Percentiles rank a stretch among this genome's conserved stretches.
These are phyloP conservation scores for Collichthys lucidus DNA, from an alignment of 2,113 vertebrate species.

Conservation along the genomic window DNA sequence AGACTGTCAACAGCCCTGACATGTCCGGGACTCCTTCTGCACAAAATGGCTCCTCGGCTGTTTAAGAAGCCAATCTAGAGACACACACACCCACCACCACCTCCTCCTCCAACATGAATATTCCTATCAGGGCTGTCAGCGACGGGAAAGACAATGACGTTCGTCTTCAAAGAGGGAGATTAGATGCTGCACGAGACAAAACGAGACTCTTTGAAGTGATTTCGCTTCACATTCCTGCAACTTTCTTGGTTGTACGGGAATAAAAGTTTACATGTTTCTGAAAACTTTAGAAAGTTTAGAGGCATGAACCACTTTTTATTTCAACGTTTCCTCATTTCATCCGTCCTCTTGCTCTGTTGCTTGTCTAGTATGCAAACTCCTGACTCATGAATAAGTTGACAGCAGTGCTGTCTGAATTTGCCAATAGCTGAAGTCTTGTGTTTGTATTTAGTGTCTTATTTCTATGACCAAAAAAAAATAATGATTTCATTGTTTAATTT, in stretches of 20 bases:
- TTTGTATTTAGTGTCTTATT: too few species aligned
- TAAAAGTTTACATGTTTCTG: not conserved
- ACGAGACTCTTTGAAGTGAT: conserved; percentile 60
- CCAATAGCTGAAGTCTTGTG: too few species aligned
- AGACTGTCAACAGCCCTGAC: conserved; percentile 89
- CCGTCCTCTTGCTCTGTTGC: not conserved
- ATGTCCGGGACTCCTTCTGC: conserved; percentile 89
- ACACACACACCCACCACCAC: conserved; percentile 27
- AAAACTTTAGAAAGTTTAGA: conserved; percentile 16
- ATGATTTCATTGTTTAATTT: too few species aligned
- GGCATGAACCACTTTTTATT: not conserved
- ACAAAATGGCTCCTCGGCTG: conserved; percentile 73
- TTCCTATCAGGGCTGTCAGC: conserved; percentile 67
- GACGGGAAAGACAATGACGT: conserved; percentile 49
- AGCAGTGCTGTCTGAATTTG: too few species aligned
- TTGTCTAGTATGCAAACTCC: too few species aligned
- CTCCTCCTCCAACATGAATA: conserved; percentile 63
- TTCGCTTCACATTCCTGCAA: conserved; percentile 45
- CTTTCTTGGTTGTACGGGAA: not conserved
- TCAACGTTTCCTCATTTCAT: not conserved
- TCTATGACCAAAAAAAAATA: too few species aligned
- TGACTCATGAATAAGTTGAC: too few species aligned
- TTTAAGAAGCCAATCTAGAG: conserved; percentile 67
- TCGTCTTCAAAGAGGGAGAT: conserved; percentile 66
- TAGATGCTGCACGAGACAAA: conserved; percentile 70